phyloP scores from a whole-genome alignment of 2,888 invertebrate species.

The Perithous albicinctus region DNA sequence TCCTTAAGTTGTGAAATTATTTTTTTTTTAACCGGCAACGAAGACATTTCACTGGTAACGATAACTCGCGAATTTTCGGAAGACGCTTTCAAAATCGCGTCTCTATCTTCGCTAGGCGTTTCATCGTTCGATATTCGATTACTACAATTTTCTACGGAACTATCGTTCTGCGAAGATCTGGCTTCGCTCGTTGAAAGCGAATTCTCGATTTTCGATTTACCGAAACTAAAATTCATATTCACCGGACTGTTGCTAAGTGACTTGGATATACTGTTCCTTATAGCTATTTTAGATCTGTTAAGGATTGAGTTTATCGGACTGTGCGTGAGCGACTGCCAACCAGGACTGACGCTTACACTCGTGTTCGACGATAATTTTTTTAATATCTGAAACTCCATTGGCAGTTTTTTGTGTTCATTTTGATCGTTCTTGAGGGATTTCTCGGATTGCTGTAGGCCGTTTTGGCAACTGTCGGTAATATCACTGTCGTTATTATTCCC shows the following conservation, averaged over 20 bases:
- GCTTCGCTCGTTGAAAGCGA: slow-evolving; percentile 40
- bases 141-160: slow-evolving; percentile 27
- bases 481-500: slow-evolving; percentile 51
- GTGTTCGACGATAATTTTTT: slow-evolving; percentile 51
- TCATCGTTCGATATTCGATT: slow-evolving; percentile 19
- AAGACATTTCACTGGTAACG: background rate
- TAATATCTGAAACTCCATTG: slow-evolving; percentile 61
- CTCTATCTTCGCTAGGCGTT: slow-evolving; percentile 3
- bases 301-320: slow-evolving; percentile 78
- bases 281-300: slow-evolving; percentile 76
- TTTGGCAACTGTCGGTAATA: slow-evolving; percentile 29
- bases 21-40: slow-evolving; percentile 12
- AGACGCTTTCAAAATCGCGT: background rate
- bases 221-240: slow-evolving; percentile 75
- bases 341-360: slow-evolving; percentile 46
- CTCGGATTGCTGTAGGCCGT: slow-evolving; percentile 35
- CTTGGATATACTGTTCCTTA: slow-evolving; percentile 77
- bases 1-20: slow-evolving; percentile 6
- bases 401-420: slow-evolving; percentile 69
- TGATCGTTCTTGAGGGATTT: slow-evolving; percentile 63
- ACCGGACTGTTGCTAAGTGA: slow-evolving; percentile 79
- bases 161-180: background rate
- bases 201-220: slow-evolving; percentile 62
- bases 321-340: slow-evolving; percentile 76
- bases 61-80: background rate